These are phyloP conservation scores for Drosophila picticornis DNA, from an alignment of 2,888 invertebrate genomes.

Conservation along the genomic window DNA sequence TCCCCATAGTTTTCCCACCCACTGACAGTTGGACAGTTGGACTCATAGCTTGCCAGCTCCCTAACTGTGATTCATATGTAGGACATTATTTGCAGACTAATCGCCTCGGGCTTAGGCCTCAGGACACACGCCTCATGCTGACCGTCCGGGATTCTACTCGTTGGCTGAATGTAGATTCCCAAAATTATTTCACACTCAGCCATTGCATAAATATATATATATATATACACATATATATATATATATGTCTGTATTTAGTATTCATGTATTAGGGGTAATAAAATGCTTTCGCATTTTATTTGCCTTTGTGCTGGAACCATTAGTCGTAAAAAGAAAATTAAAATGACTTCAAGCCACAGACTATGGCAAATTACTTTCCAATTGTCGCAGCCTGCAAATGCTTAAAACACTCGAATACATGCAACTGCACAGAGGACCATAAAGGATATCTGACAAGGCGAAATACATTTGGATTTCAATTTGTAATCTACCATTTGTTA, in stretches of 20 bases:
- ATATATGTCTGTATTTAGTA: slow-evolving; percentile 17
- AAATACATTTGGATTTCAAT: slow-evolving; percentile 39
- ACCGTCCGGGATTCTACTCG: slow-evolving; percentile 24
- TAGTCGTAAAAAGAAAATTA: slow-evolving; percentile 18
- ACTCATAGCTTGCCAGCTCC: slow-evolving; percentile 40
- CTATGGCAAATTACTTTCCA: slow-evolving; percentile 24
- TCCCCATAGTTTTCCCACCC: slow-evolving; percentile 34
- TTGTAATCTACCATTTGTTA: slow-evolving; percentile 56
- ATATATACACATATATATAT: slow-evolving; percentile 42
- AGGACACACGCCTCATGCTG: slow-evolving; percentile 18
- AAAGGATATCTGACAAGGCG: slow-evolving; percentile 23
- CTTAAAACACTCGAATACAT: background rate
- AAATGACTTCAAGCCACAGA: slow-evolving; percentile 35
- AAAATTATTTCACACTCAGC: slow-evolving; percentile 39
- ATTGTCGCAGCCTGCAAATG: slow-evolving; percentile 27
- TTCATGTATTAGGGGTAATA: slow-evolving; percentile 28
- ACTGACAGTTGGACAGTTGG: slow-evolving; percentile 46
- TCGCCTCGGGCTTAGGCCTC: slow-evolving; percentile 14
- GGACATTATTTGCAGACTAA: slow-evolving; percentile 48
- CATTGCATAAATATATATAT: slow-evolving; percentile 35
- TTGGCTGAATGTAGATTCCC: slow-evolving; percentile 14
- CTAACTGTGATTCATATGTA: slow-evolving; percentile 64
- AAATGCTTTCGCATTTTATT: slow-evolving; percentile 43
- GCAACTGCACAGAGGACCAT: slow-evolving; percentile 1
- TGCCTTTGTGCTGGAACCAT: slow-evolving; percentile 1